These are phyloP conservation scores for Calephelis virginiensis DNA, from an alignment of 1,140 invertebrate species.

Conservation along the genomic window DNA sequence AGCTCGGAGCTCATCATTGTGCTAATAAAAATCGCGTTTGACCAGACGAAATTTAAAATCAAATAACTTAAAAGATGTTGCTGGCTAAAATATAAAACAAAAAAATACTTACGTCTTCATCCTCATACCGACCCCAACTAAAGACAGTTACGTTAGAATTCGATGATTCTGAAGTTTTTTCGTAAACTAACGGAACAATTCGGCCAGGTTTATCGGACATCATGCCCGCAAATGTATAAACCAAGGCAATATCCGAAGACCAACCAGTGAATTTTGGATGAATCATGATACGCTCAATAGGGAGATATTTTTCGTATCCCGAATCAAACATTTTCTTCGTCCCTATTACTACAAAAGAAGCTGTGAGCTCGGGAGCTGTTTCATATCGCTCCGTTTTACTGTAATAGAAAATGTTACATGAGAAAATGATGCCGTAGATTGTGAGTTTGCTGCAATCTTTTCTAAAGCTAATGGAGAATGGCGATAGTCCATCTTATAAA, in stretches of 20 bases:
- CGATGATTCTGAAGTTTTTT: slow-evolving; percentile 33
- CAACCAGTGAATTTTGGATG: slow-evolving; percentile 46
- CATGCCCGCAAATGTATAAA: slow-evolving; percentile 54
- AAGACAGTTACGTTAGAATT: slow-evolving; percentile 46
- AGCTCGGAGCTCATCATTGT: too few species aligned
- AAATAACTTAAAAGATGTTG: too few species aligned
- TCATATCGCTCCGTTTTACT: slow-evolving; percentile 23
- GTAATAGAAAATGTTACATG: slow-evolving; percentile 17
- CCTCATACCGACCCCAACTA: slow-evolving; percentile 51
- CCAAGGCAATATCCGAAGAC: slow-evolving; percentile 45
- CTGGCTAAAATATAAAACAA: too few species aligned
- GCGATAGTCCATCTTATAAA: too few species aligned
- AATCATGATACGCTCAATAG: slow-evolving; percentile 46
- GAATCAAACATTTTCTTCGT: slow-evolving; percentile 45
- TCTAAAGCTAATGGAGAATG: slow-evolving; percentile 1
- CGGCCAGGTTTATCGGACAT: slow-evolving; percentile 51
- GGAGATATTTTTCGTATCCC: slow-evolving; percentile 49
- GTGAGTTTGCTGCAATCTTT: not conserved
- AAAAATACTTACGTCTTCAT: slow-evolving; percentile 34
- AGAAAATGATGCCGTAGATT: slow-evolving; percentile 2
- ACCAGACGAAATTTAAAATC: too few species aligned
- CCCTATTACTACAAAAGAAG: slow-evolving; percentile 55
- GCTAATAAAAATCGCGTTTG: too few species aligned
- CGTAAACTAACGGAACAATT: slow-evolving; percentile 41
- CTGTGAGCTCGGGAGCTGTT: slow-evolving; percentile 40